phyloP scores from a whole-genome alignment of 1,140 invertebrate genomes.

The Drosophila kanapiae region DNA sequence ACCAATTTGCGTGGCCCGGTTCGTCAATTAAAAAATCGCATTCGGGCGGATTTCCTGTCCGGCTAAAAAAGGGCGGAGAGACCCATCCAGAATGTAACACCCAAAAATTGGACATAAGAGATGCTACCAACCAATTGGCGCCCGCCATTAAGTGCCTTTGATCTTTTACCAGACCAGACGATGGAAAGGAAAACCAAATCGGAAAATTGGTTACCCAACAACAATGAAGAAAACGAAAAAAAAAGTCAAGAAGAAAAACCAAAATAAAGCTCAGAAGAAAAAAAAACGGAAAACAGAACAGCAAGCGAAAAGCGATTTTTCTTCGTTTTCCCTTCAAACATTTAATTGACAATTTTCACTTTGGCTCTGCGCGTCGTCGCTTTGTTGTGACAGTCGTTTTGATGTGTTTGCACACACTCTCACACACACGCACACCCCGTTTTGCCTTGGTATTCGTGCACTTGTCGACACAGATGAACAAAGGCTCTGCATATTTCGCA shows the following conservation, averaged over 20 bases:
- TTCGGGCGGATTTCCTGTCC: constrained; percentile 67
- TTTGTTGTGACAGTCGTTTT: constrained; percentile 79
- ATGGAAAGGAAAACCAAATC: constrained; percentile 46
- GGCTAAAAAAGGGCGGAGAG: constrained; percentile 10
- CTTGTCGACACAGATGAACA: constrained; percentile 12
- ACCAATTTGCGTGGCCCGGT: constrained; percentile 53
- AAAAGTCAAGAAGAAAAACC: constrained; percentile 10
- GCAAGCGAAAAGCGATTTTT: constrained; percentile 44
- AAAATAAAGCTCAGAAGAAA: constrained; percentile 6
- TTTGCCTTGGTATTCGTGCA: not conserved
- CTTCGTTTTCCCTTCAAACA: constrained; percentile 28
- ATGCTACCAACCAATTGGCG: constrained; percentile 36
- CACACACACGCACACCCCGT: not conserved
- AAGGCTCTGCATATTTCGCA: constrained; percentile 28
- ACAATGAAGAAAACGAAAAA: constrained; percentile 8
- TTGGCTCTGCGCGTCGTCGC: constrained; percentile 47
- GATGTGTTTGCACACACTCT: constrained; percentile 69
- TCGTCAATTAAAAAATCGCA: constrained; percentile 71
- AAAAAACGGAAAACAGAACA: constrained; percentile 4
- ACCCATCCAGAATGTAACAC: not conserved
- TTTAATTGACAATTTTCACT: constrained; percentile 83
- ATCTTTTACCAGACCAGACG: constrained; percentile 65
- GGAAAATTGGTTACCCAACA: constrained; percentile 63
- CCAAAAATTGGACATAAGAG: not conserved
- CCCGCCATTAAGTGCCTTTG: constrained; percentile 80